A percentile compares a stretch with the other conserved stretches of the same genome.
phyloP scores from a whole-genome alignment of 37 sponge, comb jelly and placozoan genomes.

The Ephydatia muelleri region DNA sequence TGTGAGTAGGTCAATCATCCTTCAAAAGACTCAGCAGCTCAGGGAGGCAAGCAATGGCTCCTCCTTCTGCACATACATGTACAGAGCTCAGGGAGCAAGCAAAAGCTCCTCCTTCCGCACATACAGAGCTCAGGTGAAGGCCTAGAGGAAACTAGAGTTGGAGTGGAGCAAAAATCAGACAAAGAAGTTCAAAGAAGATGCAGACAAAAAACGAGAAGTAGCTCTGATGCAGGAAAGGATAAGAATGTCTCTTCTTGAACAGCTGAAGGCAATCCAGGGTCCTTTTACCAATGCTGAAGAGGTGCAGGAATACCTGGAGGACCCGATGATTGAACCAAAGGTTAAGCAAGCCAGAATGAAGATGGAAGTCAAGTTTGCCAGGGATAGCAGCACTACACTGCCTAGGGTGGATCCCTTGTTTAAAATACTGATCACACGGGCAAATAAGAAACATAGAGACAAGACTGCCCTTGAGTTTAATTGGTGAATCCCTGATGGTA shows the following conservation, averaged over 20 bases:
- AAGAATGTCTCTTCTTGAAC: not conserved
- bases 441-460: too few species aligned
- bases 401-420: too few species aligned
- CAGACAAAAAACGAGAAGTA: not conserved
- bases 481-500: too few species aligned
- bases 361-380: too few species aligned
- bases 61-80: not conserved
- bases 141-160: not conserved
- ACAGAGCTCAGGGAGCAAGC: not conserved
- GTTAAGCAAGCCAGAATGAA: too few species aligned
- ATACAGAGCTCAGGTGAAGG: not conserved
- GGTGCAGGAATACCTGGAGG: too few species aligned
- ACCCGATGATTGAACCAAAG: too few species aligned
- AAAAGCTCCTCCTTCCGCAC: not conserved
- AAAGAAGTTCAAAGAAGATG: not conserved
- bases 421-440: too few species aligned
- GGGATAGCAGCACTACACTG: too few species aligned
- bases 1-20: not conserved
- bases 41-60: not conserved
- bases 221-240: not conserved
- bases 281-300: too few species aligned
- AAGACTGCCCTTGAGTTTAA: too few species aligned
- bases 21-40: not conserved
- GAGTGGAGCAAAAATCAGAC: not conserved
- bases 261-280: not conserved